phyloP scores from a whole-genome alignment of 37 sponge, comb jelly and placozoan species.

The Diacarnus erythraeanus region DNA sequence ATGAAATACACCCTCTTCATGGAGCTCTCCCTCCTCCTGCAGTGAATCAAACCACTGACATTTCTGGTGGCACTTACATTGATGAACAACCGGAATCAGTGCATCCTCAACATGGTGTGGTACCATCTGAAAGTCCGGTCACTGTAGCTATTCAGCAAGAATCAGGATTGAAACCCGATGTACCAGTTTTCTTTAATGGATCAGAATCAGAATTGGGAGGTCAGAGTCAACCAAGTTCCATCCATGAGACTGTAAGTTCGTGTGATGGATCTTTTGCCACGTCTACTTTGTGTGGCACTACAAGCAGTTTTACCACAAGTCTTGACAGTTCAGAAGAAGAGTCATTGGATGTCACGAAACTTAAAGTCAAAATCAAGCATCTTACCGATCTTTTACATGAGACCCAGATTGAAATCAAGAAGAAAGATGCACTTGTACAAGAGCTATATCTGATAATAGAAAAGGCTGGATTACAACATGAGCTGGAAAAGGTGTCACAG shows the following conservation, averaged over 20 bases:
- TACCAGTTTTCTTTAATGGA: neutral
- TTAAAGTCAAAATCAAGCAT: neutral
- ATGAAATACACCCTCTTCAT: neutral
- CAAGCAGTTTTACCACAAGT: neutral
- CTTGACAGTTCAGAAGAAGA: neutral
- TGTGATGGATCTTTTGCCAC: neutral
- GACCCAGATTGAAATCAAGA: neutral
- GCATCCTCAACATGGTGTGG: neutral
- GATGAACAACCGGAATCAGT: neutral
- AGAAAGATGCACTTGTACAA: neutral
- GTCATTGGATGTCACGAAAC: neutral
- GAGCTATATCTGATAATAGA: neutral
- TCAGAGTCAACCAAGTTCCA: neutral
- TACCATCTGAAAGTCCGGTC: too few species aligned
- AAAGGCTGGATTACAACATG: too few species aligned
- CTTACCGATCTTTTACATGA: neutral
- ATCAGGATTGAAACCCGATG: neutral
- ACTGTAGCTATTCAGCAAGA: neutral
- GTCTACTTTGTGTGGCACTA: neutral
- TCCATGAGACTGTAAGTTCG: neutral
- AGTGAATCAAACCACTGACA: neutral
- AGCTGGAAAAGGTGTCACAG: neutral
- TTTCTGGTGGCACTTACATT: neutral
- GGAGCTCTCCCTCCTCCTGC: neutral
- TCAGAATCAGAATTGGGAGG: constrained; percentile 1